These are phyloP conservation scores for Artibeus lituratus DNA, from an alignment of 2,797 vertebrate species.

Conservation along the genomic window DNA sequence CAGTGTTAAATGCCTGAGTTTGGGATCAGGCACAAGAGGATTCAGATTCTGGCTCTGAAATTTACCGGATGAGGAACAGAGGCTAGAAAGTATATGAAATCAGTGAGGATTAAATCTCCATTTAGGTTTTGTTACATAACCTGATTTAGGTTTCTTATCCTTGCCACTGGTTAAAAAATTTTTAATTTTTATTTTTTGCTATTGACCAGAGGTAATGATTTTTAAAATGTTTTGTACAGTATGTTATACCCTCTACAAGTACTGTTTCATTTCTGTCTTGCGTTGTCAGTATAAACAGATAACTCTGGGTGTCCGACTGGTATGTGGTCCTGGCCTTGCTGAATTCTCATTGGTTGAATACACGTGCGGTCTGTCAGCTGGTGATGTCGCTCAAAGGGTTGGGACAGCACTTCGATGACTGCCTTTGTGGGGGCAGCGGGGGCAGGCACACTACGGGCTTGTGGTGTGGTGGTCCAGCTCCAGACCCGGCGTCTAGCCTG, in stretches of 20 bases:
- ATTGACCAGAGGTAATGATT: neutral
- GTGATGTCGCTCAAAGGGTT: neutral
- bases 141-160: neutral
- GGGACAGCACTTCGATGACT: neutral
- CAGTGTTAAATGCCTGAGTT: neutral
- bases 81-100: neutral
- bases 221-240: neutral
- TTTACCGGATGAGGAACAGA: neutral
- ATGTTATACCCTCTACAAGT: neutral
- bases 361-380: neutral
- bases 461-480: neutral
- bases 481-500: neutral
- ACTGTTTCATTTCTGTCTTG: neutral
- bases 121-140: neutral
- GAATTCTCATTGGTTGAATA: neutral
- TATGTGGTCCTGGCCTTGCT: neutral
- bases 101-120: neutral
- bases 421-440: neutral
- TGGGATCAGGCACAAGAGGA: neutral
- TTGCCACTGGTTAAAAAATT: neutral
- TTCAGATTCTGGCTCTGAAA: neutral
- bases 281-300: neutral
- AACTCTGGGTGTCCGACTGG: neutral
- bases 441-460: accelerated
- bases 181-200: neutral